These are phyloP conservation scores for Pheucticus melanocephalus DNA, from an alignment of 2,113 vertebrate species.

Conservation along the genomic window DNA sequence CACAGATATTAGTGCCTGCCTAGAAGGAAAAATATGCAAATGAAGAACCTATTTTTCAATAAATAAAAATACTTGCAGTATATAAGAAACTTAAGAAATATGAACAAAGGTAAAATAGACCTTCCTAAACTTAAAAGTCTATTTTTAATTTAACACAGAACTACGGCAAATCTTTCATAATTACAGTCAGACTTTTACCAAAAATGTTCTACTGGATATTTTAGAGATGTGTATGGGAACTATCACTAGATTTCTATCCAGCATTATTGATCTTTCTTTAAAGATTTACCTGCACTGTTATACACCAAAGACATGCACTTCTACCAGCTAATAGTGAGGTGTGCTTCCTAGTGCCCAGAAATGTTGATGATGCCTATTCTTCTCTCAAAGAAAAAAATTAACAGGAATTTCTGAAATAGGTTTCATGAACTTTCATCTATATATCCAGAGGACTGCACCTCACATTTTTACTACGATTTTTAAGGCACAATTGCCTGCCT, in stretches of 20 bases:
- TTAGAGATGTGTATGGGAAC: neutral
- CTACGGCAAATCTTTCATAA: neutral
- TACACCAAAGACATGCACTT: rapidly evolving
- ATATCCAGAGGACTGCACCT: neutral
- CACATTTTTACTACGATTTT: neutral
- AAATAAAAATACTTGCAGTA: neutral
- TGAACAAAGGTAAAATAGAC: neutral
- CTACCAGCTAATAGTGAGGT: neutral
- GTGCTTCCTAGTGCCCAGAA: neutral
- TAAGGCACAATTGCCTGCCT: neutral
- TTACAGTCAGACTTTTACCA: neutral
- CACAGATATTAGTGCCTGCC: neutral
- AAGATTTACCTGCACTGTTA: neutral
- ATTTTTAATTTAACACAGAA: neutral
- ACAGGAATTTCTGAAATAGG: neutral
- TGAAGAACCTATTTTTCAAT: neutral
- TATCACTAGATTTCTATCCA: neutral
- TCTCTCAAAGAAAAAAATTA: neutral
- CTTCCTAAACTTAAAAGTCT: neutral
- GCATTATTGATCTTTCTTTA: neutral
- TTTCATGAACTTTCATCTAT: neutral
- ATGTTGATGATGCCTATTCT: neutral
- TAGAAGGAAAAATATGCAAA: neutral
- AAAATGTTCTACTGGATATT: neutral
- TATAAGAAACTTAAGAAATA: neutral